A percentile compares a stretch with the other conserved stretches of the same genome.
Conservation (phyloP, 1,140 invertebrate species). For the Oscheius sp. region DNA sequence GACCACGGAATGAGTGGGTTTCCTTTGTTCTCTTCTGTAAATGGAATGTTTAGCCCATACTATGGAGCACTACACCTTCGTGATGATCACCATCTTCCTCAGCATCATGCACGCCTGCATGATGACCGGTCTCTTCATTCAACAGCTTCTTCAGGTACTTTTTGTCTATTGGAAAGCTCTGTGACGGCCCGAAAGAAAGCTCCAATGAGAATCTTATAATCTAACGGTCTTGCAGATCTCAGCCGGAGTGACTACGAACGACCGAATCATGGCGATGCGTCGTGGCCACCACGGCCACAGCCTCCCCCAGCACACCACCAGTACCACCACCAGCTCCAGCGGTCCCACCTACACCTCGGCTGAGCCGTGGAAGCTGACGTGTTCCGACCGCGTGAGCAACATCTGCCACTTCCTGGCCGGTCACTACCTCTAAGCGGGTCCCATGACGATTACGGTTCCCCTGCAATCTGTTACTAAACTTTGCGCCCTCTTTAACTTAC, state of each 20-base stretch:
- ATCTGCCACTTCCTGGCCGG: not conserved
- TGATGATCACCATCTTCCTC: constrained; percentile 21
- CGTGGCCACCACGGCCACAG: not conserved
- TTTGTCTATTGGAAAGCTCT: too few relatives aligned
- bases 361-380: not conserved
- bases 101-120: constrained; percentile 20
- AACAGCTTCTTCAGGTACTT: constrained; percentile 26
- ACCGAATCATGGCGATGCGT: constrained; percentile 16
- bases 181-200: not conserved
- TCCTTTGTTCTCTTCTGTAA: constrained; percentile 1
- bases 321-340: not conserved
- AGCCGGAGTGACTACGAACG: constrained; percentile 22
- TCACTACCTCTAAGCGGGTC: too few relatives aligned
- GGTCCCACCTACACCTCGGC: not conserved
- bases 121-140: constrained; percentile 7
- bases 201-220: not conserved
- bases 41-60: constrained; percentile 8
- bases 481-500: too few relatives aligned
- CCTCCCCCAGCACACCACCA: not conserved
- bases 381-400: not conserved
- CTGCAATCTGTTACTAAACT: too few relatives aligned
- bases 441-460: too few relatives aligned
- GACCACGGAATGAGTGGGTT: constrained; percentile 23
- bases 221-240: constrained; percentile 20
- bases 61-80: constrained; percentile 19